A percentile compares a stretch with the other conserved stretches of the same genome.
phyloP scores from a whole-genome alignment of 1,140 invertebrate genomes.

The Drosophila parvula region DNA sequence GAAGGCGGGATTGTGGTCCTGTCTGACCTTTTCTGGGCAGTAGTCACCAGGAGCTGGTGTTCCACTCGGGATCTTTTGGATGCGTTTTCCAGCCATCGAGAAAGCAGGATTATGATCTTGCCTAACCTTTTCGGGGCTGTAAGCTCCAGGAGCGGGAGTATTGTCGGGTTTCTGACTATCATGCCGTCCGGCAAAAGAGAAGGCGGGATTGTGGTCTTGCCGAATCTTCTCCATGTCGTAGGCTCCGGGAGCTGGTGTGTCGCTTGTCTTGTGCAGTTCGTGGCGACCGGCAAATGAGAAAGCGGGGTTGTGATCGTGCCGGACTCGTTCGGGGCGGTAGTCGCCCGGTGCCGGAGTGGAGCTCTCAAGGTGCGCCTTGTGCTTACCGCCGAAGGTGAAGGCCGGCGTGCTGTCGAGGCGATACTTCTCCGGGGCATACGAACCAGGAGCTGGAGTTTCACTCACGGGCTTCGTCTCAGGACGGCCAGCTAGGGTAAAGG shows the following conservation, averaged over 20 bases:
- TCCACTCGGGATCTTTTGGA: constrained; percentile 86
- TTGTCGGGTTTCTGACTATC: constrained; percentile 82
- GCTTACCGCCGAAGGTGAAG: constrained; percentile 85
- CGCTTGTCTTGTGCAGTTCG: constrained; percentile 82
- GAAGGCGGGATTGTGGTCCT: constrained; percentile 86
- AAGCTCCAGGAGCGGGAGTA: constrained; percentile 88
- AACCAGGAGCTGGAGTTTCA: constrained; percentile 86
- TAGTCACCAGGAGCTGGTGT: constrained; percentile 92
- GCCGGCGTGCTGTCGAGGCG: constrained; percentile 86
- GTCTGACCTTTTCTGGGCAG: constrained; percentile 87
- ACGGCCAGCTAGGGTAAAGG: constrained; percentile 86
- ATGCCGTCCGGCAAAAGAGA: constrained; percentile 85
- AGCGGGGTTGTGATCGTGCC: constrained; percentile 85
- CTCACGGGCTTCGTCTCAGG: constrained; percentile 85
- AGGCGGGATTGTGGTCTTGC: constrained; percentile 86
- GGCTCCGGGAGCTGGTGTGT: constrained; percentile 85
- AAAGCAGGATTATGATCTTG: constrained; percentile 86
- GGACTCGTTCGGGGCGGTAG: constrained; percentile 89
- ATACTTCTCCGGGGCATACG: constrained; percentile 87
- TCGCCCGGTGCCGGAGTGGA: constrained; percentile 91
- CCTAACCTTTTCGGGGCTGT: constrained; percentile 86
- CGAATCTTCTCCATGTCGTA: constrained; percentile 87
- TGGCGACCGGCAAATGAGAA: constrained; percentile 86
- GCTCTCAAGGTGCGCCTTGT: constrained; percentile 86
- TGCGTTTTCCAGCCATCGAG: constrained; percentile 84